These are phyloP conservation scores for Agonum fuliginosum DNA, from an alignment of 2,888 invertebrate species.

Conservation along the genomic window DNA sequence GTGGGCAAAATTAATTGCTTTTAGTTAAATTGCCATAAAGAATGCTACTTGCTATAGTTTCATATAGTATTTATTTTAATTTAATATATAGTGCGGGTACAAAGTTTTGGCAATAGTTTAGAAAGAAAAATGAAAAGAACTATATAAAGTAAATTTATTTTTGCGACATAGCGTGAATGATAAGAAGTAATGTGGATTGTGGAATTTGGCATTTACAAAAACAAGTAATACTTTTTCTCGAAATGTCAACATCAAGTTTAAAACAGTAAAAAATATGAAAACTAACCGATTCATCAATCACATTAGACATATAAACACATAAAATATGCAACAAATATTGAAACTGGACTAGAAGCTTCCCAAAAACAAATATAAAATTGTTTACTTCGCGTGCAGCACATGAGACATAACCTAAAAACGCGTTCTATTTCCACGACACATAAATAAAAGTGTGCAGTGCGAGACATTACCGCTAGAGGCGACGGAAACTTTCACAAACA, in stretches of 20 bases:
- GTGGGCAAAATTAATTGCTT: too few relatives aligned
- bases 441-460: constrained; percentile 39
- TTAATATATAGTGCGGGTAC: too few relatives aligned
- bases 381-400: constrained; percentile 30
- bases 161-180: neutral
- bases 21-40: too few relatives aligned
- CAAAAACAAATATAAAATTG: constrained; percentile 47
- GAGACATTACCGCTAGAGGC: constrained; percentile 28
- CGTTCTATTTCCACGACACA: constrained; percentile 18
- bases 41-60: too few relatives aligned
- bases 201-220: neutral
- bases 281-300: constrained; percentile 35
- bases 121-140: neutral
- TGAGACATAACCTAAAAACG: constrained; percentile 40
- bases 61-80: too few relatives aligned
- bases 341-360: neutral
- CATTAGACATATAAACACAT: constrained; percentile 25
- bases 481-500: constrained; percentile 47
- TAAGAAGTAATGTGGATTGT: too few relatives aligned
- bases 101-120: neutral
- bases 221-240: neutral
- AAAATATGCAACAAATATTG: constrained; percentile 43
- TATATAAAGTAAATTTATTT: neutral
- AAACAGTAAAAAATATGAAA: constrained; percentile 11
- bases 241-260: constrained; percentile 22